Evolutionary conservation across 2,888 invertebrate genomes (phyloP).

Genomic region (Phortica magna): DNA sequence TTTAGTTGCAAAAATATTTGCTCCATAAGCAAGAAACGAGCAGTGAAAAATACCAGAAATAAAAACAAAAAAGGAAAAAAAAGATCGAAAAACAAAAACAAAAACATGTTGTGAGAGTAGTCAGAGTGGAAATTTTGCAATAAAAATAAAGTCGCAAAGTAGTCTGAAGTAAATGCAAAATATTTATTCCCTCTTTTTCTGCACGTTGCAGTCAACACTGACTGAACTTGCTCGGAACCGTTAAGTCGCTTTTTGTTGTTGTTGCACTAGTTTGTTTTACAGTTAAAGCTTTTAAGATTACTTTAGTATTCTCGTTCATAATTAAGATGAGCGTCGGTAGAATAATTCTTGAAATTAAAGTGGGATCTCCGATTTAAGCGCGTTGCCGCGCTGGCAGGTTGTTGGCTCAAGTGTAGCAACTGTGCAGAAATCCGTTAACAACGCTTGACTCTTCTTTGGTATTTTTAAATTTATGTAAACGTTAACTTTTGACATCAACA

Average conservation of each 20-base stretch:
- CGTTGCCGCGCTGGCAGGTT: no score
- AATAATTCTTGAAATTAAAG: not conserved
- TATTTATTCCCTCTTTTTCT: constrained; percentile 69
- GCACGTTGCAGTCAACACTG: not conserved
- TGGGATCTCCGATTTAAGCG: no score
- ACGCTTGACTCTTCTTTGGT: no score
- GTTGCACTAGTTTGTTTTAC: constrained; percentile 52
- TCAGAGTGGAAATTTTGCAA: constrained; percentile 51
- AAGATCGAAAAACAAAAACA: not conserved
- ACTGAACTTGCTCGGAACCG: not conserved
- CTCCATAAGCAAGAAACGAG: not conserved
- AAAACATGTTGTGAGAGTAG: constrained; percentile 47
- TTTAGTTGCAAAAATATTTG: constrained; percentile 21
- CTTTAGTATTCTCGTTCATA: not conserved
- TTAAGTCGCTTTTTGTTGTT: constrained; percentile 22
- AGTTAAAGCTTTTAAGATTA: constrained; percentile 59
- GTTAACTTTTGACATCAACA: no score
- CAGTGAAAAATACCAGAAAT: not conserved
- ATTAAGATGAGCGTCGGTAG: constrained; percentile 27
- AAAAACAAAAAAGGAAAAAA: constrained; percentile 14
- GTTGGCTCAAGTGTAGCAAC: no score
- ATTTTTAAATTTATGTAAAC: no score
- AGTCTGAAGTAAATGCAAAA: constrained; percentile 66
- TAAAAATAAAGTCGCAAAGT: constrained; percentile 58
- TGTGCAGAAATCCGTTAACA: no score